These are phyloP conservation scores for Caenorhabditis panamensis DNA, from an alignment of 2,888 invertebrate species.

Conservation along the genomic window DNA sequence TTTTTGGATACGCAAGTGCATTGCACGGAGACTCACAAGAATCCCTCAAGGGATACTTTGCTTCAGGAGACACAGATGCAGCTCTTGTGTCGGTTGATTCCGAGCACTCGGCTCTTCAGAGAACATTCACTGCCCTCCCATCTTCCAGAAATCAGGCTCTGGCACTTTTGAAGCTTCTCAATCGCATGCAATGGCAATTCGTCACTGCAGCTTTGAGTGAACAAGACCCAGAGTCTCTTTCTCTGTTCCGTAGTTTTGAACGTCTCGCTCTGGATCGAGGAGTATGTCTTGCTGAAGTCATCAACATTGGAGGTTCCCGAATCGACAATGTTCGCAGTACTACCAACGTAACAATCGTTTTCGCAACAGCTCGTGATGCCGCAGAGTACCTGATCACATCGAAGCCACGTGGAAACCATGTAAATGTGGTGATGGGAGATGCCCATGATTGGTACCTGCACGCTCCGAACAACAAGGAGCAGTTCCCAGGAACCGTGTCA, in stretches of 20 bases:
- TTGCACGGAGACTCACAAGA: conserved; percentile 68
- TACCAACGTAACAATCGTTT: conserved; percentile 77
- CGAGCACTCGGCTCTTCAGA: conserved; percentile 61
- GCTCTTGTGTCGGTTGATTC: conserved; percentile 73
- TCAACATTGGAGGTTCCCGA: conserved; percentile 60
- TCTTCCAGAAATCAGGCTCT: conserved; percentile 71
- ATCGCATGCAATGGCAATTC: conserved; percentile 77
- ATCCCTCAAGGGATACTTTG: conserved; percentile 73
- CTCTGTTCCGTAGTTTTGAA: conserved; percentile 76
- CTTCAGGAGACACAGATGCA: conserved; percentile 72
- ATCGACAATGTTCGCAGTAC: conserved; percentile 55
- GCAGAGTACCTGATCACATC: conserved; percentile 59
- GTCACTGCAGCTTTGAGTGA: conserved; percentile 75
- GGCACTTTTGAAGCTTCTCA: conserved; percentile 74
- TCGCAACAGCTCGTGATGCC: conserved; percentile 71
- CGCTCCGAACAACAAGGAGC: conserved; percentile 54
- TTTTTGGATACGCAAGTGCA: conserved; percentile 71
- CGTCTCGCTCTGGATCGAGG: conserved; percentile 71
- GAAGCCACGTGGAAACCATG: conserved; percentile 51
- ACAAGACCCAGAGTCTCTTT: conserved; percentile 73
- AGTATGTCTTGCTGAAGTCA: conserved; percentile 77
- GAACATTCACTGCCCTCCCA: conserved; percentile 72
- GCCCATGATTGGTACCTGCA: conserved; percentile 79
- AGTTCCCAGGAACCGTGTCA: conserved; percentile 76
- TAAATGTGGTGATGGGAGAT: conserved; percentile 79